Evolutionary conservation across 2,888 invertebrate species (phyloP).

Genomic region (Sinelater perroti): DNA sequence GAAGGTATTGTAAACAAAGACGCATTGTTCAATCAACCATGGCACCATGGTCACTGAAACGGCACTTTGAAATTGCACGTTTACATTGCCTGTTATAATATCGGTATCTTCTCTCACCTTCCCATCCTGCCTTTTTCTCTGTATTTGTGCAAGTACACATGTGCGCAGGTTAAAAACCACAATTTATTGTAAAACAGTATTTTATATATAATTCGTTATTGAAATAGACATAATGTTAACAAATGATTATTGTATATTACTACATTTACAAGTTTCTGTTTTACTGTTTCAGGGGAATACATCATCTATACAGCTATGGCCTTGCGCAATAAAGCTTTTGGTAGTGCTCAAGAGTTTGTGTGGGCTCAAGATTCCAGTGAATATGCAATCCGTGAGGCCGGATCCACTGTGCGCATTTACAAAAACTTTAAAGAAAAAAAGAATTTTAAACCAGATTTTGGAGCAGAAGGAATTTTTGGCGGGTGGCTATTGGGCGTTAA

Average conservation of each 20-base stretch:
- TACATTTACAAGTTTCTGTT: neutral
- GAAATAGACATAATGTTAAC: too few species aligned
- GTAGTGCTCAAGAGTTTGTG: conserved; percentile 97
- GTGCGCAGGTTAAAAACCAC: too few species aligned
- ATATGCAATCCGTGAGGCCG: conserved; percentile 80
- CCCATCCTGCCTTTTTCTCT: too few species aligned
- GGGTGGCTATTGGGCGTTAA: conserved; percentile 72
- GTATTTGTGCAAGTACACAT: too few species aligned
- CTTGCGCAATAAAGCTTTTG: conserved; percentile 97
- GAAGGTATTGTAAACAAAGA: too few species aligned
- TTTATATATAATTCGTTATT: too few species aligned
- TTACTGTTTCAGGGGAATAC: conserved; percentile 71
- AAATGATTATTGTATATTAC: neutral
- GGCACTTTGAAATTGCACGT: too few species aligned
- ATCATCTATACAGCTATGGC: conserved; percentile 99
- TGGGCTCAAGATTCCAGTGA: conserved; percentile 98
- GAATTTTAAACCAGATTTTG: conserved; percentile 95
- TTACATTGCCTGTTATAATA: too few species aligned
- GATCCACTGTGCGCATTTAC: conserved; percentile 90
- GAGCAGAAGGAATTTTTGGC: conserved; percentile 82
- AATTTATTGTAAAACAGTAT: too few species aligned
- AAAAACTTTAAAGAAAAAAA: conserved; percentile 98
- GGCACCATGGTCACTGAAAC: too few species aligned
- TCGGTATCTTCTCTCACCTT: too few species aligned
- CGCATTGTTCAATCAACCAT: too few species aligned